A percentile compares a stretch with the other conserved stretches of the same genome.
These are phyloP conservation scores for Poeciliopsis presidionis DNA, from an alignment of 2,797 vertebrate genomes.

Conservation along the genomic window DNA sequence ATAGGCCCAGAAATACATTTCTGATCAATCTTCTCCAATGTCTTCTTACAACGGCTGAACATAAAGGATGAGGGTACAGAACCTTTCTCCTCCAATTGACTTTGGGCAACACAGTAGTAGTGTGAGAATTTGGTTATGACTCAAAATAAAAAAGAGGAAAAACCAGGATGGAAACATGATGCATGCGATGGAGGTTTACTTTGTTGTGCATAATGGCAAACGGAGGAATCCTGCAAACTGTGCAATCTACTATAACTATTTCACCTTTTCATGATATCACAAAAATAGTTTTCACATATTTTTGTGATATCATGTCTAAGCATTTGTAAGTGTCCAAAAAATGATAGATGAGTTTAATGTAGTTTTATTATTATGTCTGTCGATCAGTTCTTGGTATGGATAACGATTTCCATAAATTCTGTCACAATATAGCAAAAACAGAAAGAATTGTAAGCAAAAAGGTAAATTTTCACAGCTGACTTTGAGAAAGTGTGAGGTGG, in stretches of 20 bases:
- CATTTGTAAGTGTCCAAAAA: too few species aligned
- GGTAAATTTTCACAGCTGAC: background rate
- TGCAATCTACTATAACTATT: constrained; percentile 22
- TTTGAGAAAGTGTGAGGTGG: constrained; percentile 21
- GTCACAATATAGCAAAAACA: background rate
- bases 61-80: constrained; percentile 74
- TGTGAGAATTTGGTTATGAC: constrained; percentile 55
- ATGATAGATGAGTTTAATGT: too few species aligned
- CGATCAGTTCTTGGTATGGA: background rate
- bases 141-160: constrained; percentile 71
- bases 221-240: constrained; percentile 16
- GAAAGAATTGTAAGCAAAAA: background rate
- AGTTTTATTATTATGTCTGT: background rate
- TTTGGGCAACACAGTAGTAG: constrained; percentile 56
- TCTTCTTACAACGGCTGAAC: constrained; percentile 64
- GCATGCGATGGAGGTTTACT: constrained; percentile 26
- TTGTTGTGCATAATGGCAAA: constrained; percentile 12
- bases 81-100: constrained; percentile 73
- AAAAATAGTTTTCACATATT: background rate
- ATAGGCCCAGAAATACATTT: constrained; percentile 71
- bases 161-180: constrained; percentile 26
- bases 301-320: background rate
- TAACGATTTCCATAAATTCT: background rate
- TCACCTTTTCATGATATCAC: constrained; percentile 2
- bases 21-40: constrained; percentile 79